Conservation (phyloP, 2,113 vertebrate genomes). For the Thalassoma bifasciatum region DNA sequence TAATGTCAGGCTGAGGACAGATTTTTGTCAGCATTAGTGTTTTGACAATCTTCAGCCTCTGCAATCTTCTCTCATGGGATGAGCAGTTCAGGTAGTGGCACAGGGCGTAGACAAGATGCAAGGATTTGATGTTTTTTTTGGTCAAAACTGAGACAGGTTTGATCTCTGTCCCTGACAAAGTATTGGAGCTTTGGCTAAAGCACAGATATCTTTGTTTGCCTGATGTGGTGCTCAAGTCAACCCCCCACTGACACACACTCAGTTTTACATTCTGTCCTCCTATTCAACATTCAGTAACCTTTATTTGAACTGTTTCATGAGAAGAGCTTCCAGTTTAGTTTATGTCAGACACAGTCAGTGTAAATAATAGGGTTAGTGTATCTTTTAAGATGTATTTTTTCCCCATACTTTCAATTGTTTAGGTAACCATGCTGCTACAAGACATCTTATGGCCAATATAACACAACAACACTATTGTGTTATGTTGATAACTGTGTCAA, state of each 20-base stretch:
- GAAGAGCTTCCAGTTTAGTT: not conserved
- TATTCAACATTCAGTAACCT: constrained; percentile 19
- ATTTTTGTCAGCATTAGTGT: not conserved
- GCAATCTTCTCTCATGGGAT: not conserved
- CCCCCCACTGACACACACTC: not conserved
- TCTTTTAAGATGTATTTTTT: not conserved
- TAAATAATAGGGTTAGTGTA: constrained; percentile 2
- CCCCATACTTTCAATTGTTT: not conserved
- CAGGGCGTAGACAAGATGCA: not conserved
- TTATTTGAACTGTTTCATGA: constrained; percentile 1
- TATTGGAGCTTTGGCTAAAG: not conserved
- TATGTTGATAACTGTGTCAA: too few species aligned
- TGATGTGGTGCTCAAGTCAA: not conserved
- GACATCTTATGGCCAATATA: too few species aligned
- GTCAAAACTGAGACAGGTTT: not conserved
- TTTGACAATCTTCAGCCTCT: not conserved
- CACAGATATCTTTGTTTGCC: not conserved
- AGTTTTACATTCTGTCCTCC: constrained; percentile 1
- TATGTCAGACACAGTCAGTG: not conserved
- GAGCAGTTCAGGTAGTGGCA: not conserved
- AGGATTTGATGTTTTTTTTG: constrained; percentile 9
- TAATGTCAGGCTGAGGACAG: constrained; percentile 8
- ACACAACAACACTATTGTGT: too few species aligned
- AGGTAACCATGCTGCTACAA: too few species aligned
- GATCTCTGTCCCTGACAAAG: not conserved